These are phyloP conservation scores for Aurelia sp. DNA, from an alignment of 30 jellyfish, hydroid and myxozoan genomes.

Conservation along the genomic window DNA sequence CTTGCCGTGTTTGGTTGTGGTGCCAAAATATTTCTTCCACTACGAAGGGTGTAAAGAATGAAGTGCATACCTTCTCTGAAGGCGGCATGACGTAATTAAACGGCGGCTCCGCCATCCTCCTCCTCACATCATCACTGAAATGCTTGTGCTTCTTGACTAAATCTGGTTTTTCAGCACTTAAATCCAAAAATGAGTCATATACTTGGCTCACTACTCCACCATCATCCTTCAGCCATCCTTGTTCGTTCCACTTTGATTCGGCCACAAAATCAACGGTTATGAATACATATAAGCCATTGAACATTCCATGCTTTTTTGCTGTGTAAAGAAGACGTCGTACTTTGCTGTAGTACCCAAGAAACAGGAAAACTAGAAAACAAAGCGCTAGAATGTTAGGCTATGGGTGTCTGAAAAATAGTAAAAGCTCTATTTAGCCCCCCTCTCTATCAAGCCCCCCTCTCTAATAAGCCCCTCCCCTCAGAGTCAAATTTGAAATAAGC, in stretches of 20 bases:
- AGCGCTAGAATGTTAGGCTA: no score
- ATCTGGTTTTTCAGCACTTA: slow-evolving; percentile 83
- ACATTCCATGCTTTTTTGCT: slow-evolving; percentile 74
- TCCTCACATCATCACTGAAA: slow-evolving; percentile 74
- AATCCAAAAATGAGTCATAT: slow-evolving; percentile 77
- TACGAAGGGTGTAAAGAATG: no score
- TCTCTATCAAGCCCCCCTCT: no score
- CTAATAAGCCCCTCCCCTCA: no score
- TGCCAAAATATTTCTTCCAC: no score
- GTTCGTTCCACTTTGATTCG: slow-evolving; percentile 47
- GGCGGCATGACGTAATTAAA: slow-evolving; percentile 60
- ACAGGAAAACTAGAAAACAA: slow-evolving; percentile 66
- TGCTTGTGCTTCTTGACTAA: slow-evolving; percentile 43
- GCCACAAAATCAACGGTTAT: slow-evolving; percentile 84
- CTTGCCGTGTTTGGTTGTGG: no score
- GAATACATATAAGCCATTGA: slow-evolving; percentile 85
- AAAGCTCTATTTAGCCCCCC: no score
- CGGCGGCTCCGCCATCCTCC: slow-evolving; percentile 81
- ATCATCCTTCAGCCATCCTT: slow-evolving; percentile 60
- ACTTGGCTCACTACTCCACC: slow-evolving; percentile 37
- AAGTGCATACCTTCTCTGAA: slow-evolving; percentile 70
- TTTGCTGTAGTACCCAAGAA: slow-evolving; percentile 84
- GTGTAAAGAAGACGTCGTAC: slow-evolving; percentile 46
- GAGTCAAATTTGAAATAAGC: no score
- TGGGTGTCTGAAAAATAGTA: no score